Base-by-base conservation (phyloP, 2,797 vertebrate species). In the Masticophis lateralis region DNA sequence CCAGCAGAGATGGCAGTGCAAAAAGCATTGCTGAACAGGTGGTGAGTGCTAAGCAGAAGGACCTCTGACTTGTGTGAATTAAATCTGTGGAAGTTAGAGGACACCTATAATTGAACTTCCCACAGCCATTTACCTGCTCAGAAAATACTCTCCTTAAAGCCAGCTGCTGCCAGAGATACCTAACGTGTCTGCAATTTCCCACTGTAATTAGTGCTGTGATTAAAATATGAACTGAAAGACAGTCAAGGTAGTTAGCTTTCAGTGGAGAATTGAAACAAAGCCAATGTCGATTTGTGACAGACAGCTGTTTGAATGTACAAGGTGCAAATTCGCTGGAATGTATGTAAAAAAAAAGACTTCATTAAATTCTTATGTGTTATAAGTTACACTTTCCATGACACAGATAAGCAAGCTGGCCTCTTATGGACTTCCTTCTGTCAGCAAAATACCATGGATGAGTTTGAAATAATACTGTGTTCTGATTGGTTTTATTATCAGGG, bases 1-100 rank as follows among this genome's bases (percentile, higher is more conserved):
- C 93, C 94, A 61, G 0, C 1, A 53, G 91, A 90, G 91, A 89
- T 66, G 93, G 66, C 94, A 89, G 43, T 59, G 96, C 87, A 95
- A 93, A 94, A 88, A 92, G 93, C 95, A 92, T 95, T 53, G 88
- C 91, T 95, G 95, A 97, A 94, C 83, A 93, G 90, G 51, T 55
- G 92, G 57, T 60, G 90, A 95, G 88, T 90, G 74, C 91, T 89
- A 89, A 88, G 90, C 43, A 74, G 88, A 55, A 90, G 28, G 56
- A 94, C 66, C 61, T 60, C 94, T 95, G 92, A 91, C 18, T 89
- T 18, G 20, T 0, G 88, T 89, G 90, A 94, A 95, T 92, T 89
- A 91, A 93, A 95, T 69, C 69, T 20, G 3, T 4, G 1, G 16
- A 94, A 92, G 22, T 18, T 93, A 92, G 95, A 96, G 89, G 93